phyloP scores from a whole-genome alignment of 2,888 invertebrate genomes.

The Bellardia bayeri region DNA sequence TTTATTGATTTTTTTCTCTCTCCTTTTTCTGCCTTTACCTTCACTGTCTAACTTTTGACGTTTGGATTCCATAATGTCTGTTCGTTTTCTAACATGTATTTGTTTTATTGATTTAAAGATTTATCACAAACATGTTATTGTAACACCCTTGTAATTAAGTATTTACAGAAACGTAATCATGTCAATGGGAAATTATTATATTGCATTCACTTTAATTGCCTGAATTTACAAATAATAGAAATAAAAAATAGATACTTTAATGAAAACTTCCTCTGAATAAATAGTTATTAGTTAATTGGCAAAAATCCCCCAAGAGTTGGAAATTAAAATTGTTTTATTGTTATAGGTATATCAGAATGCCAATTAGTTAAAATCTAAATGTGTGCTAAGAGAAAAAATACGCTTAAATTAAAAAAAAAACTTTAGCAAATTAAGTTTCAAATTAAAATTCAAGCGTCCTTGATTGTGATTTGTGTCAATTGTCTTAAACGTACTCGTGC shows the following conservation, averaged over 20 bases:
- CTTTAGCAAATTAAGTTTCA: too few relatives aligned
- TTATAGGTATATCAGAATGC: background rate
- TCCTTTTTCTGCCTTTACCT: background rate
- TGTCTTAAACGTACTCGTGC: too few relatives aligned
- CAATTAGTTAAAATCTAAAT: background rate
- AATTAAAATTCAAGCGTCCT: too few relatives aligned
- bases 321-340: background rate
- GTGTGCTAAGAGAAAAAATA: too few relatives aligned
- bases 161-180: background rate
- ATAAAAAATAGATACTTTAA: background rate
- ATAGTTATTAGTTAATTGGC: background rate
- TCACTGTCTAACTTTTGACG: background rate
- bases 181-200: slow-evolving; percentile 17
- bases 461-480: too few relatives aligned
- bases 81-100: background rate
- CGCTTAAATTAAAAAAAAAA: too few relatives aligned
- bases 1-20: background rate
- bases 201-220: slow-evolving; percentile 4
- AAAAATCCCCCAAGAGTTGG: background rate
- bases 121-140: slow-evolving; percentile 34
- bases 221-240: too few relatives aligned
- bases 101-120: slow-evolving; percentile 38
- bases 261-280: background rate
- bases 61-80: background rate
- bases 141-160: slow-evolving; percentile 45